Base-by-base conservation (phyloP, 2,113 vertebrate genomes). In the Clupea harengus region DNA sequence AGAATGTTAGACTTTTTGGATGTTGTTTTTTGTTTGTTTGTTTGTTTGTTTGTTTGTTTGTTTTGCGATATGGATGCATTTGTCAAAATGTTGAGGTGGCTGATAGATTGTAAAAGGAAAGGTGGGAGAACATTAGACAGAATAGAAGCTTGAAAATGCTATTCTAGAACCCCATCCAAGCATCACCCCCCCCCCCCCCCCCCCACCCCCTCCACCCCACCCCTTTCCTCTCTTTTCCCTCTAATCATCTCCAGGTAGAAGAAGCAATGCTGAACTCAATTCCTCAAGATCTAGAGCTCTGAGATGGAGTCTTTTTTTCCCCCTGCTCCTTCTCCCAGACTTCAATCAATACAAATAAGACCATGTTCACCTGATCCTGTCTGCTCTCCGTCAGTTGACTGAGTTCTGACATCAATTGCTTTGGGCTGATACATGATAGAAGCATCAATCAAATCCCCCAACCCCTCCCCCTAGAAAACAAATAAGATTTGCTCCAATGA, bases 281-380 rank as follows among this genome's bases (percentile, higher is more conserved):
- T 72, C 67, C 28, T 28, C 4, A 28, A 72, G 64, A 72, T 25
- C 5, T 8, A 72, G 67, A 15, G 67, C 39, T 32, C 11, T 75
- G 28, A 75, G 2, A 39, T 75, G 67, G 18, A 22, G 28, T 75
- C 3, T 75, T 39, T 75, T 75, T 75, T 32, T 75, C 28, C 28
- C 8, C 28, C 25, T 72, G 25, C 64, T 72, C 25, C 67, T 75
- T 39, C 67, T 39, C 28, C 67, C 67, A 75, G 67, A 75, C 67
- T 75, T 75, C 67, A 75, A 75, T 75, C 67, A 75, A 75, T 75
- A 75, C 39, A 75, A 75, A 75, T 75, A 32, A 75, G 67, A 75
- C 39, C 67, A 75, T 75, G 28, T 75, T 75, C 67, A 75, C 67
- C 67, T 75, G 67, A 75, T 75, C 67, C 67, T 75, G 25, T 75